These are phyloP conservation scores for Thalassophryne amazonica DNA, from an alignment of 2,797 vertebrate genomes.

Conservation along the genomic window DNA sequence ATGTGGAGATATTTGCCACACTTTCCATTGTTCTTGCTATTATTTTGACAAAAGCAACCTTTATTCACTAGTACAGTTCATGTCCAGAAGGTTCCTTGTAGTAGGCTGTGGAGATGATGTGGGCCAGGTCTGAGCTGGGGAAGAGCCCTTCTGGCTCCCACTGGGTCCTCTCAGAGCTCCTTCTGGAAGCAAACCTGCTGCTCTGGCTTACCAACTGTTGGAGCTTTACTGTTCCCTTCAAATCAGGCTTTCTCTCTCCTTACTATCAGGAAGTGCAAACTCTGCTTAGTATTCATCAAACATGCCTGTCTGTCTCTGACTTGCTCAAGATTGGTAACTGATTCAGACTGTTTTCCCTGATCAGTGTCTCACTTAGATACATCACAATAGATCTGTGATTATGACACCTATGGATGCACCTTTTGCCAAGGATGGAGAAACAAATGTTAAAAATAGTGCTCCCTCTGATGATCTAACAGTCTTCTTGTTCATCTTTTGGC, in stretches of 20 bases:
- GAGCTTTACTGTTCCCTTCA: slow-evolving; percentile 64
- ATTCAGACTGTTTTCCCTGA: no score
- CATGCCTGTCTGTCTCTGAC: slow-evolving; percentile 6
- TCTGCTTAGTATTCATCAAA: slow-evolving; percentile 20
- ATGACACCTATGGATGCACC: no score
- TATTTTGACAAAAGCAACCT: no score
- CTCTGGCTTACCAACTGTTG: slow-evolving; percentile 59
- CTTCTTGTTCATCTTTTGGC: no score
- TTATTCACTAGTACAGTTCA: slow-evolving; percentile 17
- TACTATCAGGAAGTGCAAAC: slow-evolving; percentile 18
- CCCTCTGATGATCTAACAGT: no score
- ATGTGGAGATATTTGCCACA: no score
- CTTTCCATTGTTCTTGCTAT: no score
- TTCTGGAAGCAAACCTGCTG: slow-evolving; percentile 74
- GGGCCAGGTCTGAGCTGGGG: slow-evolving; percentile 48
- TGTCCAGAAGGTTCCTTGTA: slow-evolving; percentile 27
- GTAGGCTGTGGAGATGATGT: slow-evolving; percentile 42
- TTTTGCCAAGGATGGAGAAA: no score
- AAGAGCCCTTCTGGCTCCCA: slow-evolving; percentile 55
- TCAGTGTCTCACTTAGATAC: no score
- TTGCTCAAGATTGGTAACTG: background rate
- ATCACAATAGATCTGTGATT: no score
- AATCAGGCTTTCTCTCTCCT: slow-evolving; percentile 20
- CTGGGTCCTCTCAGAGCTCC: slow-evolving; percentile 66
- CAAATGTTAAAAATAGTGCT: no score